Conservation (phyloP, 2,888 invertebrate species). For the Dryomyza anilis region DNA sequence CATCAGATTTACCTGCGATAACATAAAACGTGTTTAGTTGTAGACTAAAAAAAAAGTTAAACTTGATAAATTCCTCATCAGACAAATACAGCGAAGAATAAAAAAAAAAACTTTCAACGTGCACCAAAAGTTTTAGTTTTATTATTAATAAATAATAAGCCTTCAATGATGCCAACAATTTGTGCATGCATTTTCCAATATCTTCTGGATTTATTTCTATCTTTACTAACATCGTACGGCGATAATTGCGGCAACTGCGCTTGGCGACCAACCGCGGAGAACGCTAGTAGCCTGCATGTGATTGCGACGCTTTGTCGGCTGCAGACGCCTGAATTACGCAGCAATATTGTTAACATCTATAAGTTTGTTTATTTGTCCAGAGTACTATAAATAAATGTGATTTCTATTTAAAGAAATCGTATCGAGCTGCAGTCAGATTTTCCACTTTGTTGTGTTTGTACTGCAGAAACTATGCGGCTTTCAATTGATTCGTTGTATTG, state of each 20-base stretch:
- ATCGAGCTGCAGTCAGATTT: too few species aligned
- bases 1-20: conserved; percentile 72
- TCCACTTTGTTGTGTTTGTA: too few species aligned
- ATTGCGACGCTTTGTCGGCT: conserved; percentile 41
- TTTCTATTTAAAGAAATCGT: too few species aligned
- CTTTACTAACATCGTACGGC: conserved; percentile 59
- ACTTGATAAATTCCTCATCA: not conserved
- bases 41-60: not conserved
- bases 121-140: too few species aligned
- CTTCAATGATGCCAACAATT: too few species aligned
- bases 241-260: conserved; percentile 56
- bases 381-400: conserved; percentile 4
- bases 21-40: not conserved
- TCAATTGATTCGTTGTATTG: too few species aligned
- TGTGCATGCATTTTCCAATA: too few species aligned
- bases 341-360: conserved; percentile 47
- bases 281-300: conserved; percentile 41
- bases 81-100: too few species aligned
- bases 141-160: too few species aligned
- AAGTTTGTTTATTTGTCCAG: conserved; percentile 3
- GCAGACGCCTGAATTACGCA: conserved; percentile 40
- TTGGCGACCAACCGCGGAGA: conserved; percentile 43
- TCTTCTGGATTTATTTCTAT: too few species aligned
- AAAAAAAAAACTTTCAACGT: too few species aligned
- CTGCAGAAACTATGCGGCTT: too few species aligned